Conservation (phyloP, 2,888 invertebrate genomes). For the Abscondita cerata region DNA sequence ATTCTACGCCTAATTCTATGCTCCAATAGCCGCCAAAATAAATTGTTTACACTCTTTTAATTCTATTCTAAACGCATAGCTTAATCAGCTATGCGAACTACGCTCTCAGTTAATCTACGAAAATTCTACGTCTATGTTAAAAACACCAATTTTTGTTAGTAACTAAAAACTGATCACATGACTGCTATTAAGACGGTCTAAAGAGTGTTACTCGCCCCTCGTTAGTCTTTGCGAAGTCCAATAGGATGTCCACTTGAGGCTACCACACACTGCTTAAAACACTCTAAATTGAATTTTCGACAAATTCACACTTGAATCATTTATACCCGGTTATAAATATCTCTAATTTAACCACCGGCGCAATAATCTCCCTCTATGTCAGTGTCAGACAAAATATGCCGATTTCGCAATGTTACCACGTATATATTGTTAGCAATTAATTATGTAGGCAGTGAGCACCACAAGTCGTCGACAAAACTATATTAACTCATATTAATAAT, state of each 20-base stretch:
- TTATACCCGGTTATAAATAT: neutral
- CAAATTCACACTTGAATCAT: constrained; percentile 50
- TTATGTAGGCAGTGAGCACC: constrained; percentile 29
- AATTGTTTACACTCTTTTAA: neutral
- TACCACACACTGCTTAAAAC: constrained; percentile 49
- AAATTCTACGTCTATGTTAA: constrained; percentile 40
- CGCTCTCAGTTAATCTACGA: constrained; percentile 35
- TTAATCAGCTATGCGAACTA: constrained; percentile 37
- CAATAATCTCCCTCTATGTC: constrained; percentile 19
- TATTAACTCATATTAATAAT: constrained; percentile 34
- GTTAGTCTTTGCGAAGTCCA: constrained; percentile 53
- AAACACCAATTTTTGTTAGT: constrained; percentile 40
- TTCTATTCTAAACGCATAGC: constrained; percentile 28
- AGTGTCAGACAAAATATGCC: constrained; percentile 21
- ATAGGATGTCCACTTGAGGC: constrained; percentile 53
- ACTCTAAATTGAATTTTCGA: constrained; percentile 18
- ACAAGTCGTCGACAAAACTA: constrained; percentile 30
- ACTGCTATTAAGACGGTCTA: constrained; percentile 46
- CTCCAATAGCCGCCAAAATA: no score
- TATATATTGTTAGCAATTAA: constrained; percentile 28
- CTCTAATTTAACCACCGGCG: neutral
- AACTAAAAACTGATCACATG: constrained; percentile 49
- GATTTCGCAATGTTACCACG: constrained; percentile 15
- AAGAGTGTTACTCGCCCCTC: constrained; percentile 59
- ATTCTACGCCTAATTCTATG: constrained; percentile 21